Base-by-base conservation (phyloP, 1,140 invertebrate genomes). In the Euschistus heros region DNA sequence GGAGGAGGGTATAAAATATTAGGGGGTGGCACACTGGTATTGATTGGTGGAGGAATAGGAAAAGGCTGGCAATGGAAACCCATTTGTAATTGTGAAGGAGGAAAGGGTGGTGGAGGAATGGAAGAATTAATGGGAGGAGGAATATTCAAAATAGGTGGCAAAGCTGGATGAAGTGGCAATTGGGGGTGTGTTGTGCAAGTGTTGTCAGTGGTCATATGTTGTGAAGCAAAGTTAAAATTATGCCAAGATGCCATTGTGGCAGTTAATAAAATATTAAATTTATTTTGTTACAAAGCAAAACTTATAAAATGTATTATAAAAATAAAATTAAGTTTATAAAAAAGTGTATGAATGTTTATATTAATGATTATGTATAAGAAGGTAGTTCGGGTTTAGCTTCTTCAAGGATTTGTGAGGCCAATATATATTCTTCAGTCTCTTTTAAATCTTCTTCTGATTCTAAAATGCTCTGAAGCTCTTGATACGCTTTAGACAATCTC, bases 381-480 rank as follows among this genome's bases (percentile, higher is more conserved):
- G 66, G 59, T 27, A 89, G 71, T 55, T 88, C 82, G n/a, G 72
- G 59, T 72, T 85, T 82, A 0, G 88, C 87, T 64, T 89, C 87
- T 70, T 82, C 79, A 10, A 92, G 72, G 17, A 87, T 76, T 74
- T 84, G 80, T 52, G 82, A 71, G 0, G 90, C 90, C 54, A 83
- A 79, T 20, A 78, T 73, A 67, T 87, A 92, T 54, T 85, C 85
- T 73, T 87, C 86, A 10, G 80, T 75, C 70, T 90, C 87, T 73
- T 85, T 84, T 5, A 93, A 78, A 72, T 92, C 87, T 72, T 81
- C 76, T 73, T 91, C 90, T 8, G 81, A 81, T 66, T 86, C 82
- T 42, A 93, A 72, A 62, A 86, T 82, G 54, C 79, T 81, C 75
- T 89, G 84, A 17, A 95, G 78, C 65, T 92, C 87, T 67, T 85